Evolutionary conservation across 1,140 invertebrate species (phyloP).

Genomic region (Hycleus cichorii): DNA sequence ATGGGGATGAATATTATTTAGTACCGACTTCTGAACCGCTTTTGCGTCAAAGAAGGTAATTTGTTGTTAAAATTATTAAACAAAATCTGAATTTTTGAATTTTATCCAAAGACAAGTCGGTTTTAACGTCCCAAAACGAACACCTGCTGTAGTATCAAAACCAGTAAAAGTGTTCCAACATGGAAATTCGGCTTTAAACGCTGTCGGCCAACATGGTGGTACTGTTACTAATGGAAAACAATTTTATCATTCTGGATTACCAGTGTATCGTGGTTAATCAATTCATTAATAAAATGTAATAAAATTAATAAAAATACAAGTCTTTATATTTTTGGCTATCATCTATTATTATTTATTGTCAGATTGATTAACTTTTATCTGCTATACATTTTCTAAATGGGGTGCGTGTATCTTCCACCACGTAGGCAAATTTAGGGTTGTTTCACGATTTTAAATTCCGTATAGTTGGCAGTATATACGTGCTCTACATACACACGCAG

Average conservation of each 20-base stretch:
- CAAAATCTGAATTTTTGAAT: not conserved
- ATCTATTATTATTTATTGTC: no score
- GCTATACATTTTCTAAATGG: no score
- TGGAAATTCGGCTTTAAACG: constrained; percentile 14
- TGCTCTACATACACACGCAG: constrained; percentile 1
- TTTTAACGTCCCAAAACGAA: constrained; percentile 1
- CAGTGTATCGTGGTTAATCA: constrained; percentile 5
- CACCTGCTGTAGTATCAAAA: constrained; percentile 3
- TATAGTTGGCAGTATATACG: not conserved
- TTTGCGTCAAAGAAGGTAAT: not conserved
- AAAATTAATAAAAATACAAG: no score
- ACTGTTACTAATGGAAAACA: constrained; percentile 18
- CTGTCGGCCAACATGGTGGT: constrained; percentile 21
- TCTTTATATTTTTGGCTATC: no score
- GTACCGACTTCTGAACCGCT: not conserved
- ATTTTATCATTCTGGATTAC: constrained; percentile 18
- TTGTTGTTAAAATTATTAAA: not conserved
- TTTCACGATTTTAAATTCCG: constrained; percentile 2
- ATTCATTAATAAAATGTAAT: no score
- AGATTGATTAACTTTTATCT: no score
- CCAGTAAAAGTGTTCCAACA: constrained; percentile 16
- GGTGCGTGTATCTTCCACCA: no score
- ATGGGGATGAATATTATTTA: constrained; percentile 1
- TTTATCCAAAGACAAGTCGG: constrained; percentile 7
- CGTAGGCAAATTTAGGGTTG: constrained; percentile 2